phyloP scores from a whole-genome alignment of 2,113 vertebrate genomes.

The Nyctereutes procyonoides region DNA sequence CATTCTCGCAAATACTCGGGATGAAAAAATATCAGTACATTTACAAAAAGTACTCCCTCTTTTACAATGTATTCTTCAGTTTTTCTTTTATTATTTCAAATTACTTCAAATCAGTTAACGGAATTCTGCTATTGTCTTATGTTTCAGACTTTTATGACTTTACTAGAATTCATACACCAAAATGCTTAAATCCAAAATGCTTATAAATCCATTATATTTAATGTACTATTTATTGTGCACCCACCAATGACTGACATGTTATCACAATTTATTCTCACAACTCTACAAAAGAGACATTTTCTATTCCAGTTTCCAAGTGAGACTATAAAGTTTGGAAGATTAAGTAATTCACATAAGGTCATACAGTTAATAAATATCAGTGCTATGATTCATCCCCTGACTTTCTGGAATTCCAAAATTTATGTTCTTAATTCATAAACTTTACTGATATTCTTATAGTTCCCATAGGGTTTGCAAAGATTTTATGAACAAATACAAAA shows the following conservation, averaged over 20 bases:
- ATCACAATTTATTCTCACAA: background rate
- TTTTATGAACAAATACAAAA: background rate
- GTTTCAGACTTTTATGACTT: slow-evolving; percentile 4
- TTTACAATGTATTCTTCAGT: background rate
- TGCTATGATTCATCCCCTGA: background rate
- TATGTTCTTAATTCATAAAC: background rate
- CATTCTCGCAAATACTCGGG: background rate
- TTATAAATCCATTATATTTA: background rate
- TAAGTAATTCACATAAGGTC: background rate
- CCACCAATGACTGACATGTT: background rate
- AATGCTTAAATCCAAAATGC: no score
- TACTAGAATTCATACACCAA: background rate
- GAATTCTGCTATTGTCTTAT: background rate
- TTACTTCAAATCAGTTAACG: background rate
- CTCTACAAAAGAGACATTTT: background rate
- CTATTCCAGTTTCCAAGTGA: background rate
- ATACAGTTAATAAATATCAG: background rate
- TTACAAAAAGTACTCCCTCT: background rate
- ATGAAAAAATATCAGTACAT: background rate
- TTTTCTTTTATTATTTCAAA: background rate
- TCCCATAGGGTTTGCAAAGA: background rate
- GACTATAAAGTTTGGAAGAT: background rate
- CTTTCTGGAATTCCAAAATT: background rate
- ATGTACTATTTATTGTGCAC: background rate
- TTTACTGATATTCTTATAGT: background rate